phyloP scores from a whole-genome alignment of 2,113 vertebrate genomes.

The Anguilla japonica region DNA sequence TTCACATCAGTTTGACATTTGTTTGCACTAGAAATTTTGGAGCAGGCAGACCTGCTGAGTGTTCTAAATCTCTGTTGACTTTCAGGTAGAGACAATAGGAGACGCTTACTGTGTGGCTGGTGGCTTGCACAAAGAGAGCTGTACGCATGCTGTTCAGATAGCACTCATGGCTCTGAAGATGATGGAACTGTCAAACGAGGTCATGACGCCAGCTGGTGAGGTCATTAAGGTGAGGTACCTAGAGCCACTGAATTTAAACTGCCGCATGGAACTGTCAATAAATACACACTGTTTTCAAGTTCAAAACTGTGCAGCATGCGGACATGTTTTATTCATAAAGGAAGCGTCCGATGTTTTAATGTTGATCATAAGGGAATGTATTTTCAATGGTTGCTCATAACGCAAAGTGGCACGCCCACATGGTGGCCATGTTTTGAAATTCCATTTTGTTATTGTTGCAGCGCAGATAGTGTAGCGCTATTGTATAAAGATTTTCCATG shows the following conservation, averaged over 20 bases:
- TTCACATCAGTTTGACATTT: background rate
- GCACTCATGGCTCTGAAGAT: constrained; percentile 95
- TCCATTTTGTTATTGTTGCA: no score
- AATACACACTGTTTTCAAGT: background rate
- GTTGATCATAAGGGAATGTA: no score
- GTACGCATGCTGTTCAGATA: constrained; percentile 89
- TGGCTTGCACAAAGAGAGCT: constrained; percentile 90
- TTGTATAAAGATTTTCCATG: no score
- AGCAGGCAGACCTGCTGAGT: no score
- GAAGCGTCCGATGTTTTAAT: background rate
- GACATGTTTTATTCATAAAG: background rate
- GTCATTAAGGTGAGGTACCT: constrained; percentile 82
- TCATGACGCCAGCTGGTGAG: constrained; percentile 92
- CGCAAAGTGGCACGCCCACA: no score
- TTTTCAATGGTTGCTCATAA: no score
- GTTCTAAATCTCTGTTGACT: background rate
- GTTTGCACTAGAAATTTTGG: background rate
- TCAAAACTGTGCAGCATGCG: background rate
- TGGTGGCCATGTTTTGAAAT: no score
- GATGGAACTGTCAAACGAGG: constrained; percentile 94
- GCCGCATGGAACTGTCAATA: background rate
- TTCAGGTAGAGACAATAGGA: constrained; percentile 96
- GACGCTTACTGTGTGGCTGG: constrained; percentile 97
- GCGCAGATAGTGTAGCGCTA: no score
- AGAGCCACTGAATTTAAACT: background rate